Percentiles rank a stretch among this genome's conserved stretches.
Conservation (phyloP, 2,888 invertebrate genomes). For the Resseliella maxima region DNA sequence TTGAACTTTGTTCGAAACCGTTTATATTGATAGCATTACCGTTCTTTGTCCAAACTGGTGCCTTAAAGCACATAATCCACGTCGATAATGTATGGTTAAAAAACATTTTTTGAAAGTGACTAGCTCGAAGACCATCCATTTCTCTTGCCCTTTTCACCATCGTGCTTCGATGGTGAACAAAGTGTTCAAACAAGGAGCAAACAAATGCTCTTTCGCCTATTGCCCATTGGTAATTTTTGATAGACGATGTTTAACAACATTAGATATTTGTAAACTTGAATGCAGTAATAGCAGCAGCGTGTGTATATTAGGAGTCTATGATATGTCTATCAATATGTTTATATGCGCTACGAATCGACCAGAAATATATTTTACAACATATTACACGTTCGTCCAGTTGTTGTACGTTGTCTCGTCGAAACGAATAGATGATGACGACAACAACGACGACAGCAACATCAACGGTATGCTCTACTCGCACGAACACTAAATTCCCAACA, state of each 20-base stretch:
- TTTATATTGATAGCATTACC: conserved; percentile 41
- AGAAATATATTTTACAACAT: conserved; percentile 19
- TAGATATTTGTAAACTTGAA: conserved; percentile 32
- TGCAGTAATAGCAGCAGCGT: not conserved
- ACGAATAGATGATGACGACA: not conserved
- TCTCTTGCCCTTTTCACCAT: no score
- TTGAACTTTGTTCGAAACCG: not conserved
- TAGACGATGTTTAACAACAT: conserved; percentile 43
- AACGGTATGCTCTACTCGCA: no score
- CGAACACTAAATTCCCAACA: conserved; percentile 46
- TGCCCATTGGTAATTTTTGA: conserved; percentile 44
- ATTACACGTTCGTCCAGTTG: not conserved
- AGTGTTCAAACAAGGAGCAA: not conserved
- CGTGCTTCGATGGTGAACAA: no score
- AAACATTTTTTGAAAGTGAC: not conserved
- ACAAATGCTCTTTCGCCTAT: conserved; percentile 37
- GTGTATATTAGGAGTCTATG: conserved; percentile 18
- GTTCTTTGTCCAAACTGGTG: conserved; percentile 24
- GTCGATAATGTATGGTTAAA: conserved; percentile 28
- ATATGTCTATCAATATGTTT: conserved; percentile 50
- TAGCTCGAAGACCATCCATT: not conserved
- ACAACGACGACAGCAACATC: no score
- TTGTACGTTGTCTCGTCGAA: not conserved
- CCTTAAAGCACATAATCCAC: conserved; percentile 44
- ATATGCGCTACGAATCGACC: conserved; percentile 40